Conservation (phyloP, 2,113 vertebrate genomes). For the Lates calcarifer region DNA sequence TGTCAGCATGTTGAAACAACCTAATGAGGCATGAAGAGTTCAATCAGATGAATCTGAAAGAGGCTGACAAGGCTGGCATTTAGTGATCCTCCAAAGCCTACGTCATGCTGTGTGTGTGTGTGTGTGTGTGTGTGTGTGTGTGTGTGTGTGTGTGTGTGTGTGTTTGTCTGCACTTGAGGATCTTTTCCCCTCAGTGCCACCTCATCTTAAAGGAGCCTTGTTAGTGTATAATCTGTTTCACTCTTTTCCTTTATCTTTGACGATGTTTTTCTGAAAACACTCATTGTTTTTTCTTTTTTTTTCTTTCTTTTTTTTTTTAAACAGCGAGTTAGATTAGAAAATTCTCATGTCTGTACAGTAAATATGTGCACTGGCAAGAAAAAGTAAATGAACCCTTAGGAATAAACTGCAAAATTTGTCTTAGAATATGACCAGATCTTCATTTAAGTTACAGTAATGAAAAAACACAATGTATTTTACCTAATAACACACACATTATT, state of each 20-base stretch:
- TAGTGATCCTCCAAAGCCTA: conserved; percentile 52
- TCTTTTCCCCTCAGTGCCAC: conserved; percentile 24
- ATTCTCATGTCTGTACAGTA: too few species aligned
- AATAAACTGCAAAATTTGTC: too few species aligned
- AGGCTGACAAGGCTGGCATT: conserved; percentile 70
- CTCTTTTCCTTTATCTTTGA: background rate
- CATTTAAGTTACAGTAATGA: too few species aligned
- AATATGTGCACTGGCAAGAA: too few species aligned
- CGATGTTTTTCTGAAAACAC: background rate
- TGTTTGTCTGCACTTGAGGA: conserved; percentile 1
- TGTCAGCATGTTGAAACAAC: conserved; percentile 49
- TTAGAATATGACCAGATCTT: too few species aligned
- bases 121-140: conserved; percentile 14
- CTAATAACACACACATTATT: too few species aligned
- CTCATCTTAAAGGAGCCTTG: conserved; percentile 30
- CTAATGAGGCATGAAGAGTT: conserved; percentile 66
- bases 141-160: conserved; percentile 4
- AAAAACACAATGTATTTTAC: too few species aligned
- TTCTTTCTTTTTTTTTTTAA: too few species aligned
- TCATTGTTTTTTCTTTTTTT: too few species aligned
- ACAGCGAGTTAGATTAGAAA: too few species aligned
- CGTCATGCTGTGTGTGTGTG: conserved; percentile 39
- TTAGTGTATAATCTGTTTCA: background rate
- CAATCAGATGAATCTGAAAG: conserved; percentile 59
- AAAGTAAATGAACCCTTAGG: too few species aligned